Conservation (phyloP, 1,140 invertebrate genomes). For the Sitophilus oryzae region DNA sequence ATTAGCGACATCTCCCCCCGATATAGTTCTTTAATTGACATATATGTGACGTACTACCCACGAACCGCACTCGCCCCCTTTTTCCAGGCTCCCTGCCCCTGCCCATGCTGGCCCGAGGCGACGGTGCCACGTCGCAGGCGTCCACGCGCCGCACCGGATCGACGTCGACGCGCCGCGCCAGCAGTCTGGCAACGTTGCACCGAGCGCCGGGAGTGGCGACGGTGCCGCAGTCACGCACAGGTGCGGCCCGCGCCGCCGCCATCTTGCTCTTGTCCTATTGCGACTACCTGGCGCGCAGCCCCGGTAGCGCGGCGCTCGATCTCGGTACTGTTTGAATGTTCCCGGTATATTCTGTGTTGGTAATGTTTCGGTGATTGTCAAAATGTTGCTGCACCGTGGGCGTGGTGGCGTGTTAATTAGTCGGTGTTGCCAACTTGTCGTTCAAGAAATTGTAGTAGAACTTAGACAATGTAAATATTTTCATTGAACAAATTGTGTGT, state of each 20-base stretch:
- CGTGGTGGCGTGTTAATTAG: not conserved
- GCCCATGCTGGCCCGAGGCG: slow-evolving; percentile 43
- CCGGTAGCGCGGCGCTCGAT: not conserved
- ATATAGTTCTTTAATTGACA: too few species aligned
- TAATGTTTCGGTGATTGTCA: too few species aligned
- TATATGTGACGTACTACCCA: not conserved
- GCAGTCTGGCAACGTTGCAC: slow-evolving; percentile 47
- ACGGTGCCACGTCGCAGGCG: slow-evolving; percentile 58
- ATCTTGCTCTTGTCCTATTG: slow-evolving; percentile 84
- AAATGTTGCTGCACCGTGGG: not conserved
- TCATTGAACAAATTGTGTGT: too few species aligned
- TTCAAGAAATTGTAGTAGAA: too few species aligned
- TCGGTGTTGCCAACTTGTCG: too few species aligned
- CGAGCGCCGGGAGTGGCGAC: slow-evolving; percentile 48
- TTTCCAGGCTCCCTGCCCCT: slow-evolving; percentile 42
- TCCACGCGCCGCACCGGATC: slow-evolving; percentile 61
- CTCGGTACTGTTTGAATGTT: too few species aligned
- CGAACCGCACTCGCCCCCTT: slow-evolving; percentile 6
- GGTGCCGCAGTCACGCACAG: slow-evolving; percentile 72
- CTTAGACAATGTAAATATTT: too few species aligned
- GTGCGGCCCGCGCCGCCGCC: slow-evolving; percentile 80
- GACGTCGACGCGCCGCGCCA: slow-evolving; percentile 49
- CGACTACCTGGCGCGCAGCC: slow-evolving; percentile 11
- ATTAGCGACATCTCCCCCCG: too few species aligned
- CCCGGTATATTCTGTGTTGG: too few species aligned